Conservation (phyloP, 1,140 invertebrate species). For the Formica selysi region DNA sequence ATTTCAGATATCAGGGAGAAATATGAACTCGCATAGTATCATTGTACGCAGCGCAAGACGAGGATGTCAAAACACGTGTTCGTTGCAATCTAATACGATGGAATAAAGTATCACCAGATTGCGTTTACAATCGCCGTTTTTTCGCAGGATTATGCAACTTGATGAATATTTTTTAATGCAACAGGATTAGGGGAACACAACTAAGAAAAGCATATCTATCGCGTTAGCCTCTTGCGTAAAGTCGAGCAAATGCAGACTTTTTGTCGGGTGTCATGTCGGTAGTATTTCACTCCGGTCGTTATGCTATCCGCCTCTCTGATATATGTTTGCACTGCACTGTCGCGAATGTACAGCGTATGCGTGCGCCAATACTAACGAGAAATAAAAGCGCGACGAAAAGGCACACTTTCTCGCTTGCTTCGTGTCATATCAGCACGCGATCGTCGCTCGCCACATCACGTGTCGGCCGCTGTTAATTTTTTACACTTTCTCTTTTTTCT, state of each 20-base stretch:
- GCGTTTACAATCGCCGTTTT: not conserved
- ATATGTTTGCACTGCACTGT: slow-evolving; percentile 28
- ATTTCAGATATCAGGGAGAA: slow-evolving; percentile 63
- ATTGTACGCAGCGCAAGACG: not conserved
- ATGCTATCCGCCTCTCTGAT: slow-evolving; percentile 57
- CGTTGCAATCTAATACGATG: not conserved
- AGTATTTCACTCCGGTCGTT: slow-evolving; percentile 36
- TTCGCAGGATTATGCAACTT: not conserved
- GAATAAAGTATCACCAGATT: slow-evolving; percentile 18
- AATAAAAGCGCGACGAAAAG: slow-evolving; percentile 66
- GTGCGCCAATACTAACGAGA: slow-evolving; percentile 49
- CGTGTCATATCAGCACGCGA: slow-evolving; percentile 72
- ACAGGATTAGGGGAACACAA: not conserved
- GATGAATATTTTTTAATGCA: not conserved
- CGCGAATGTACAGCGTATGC: slow-evolving; percentile 47
- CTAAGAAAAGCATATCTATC: not conserved
- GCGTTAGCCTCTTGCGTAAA: slow-evolving; percentile 23
- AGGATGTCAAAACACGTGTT: slow-evolving; percentile 18
- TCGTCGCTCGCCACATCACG: slow-evolving; percentile 64
- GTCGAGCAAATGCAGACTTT: slow-evolving; percentile 31
- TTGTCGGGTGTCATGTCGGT: slow-evolving; percentile 5
- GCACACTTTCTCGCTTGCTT: slow-evolving; percentile 50
- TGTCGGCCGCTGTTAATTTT: slow-evolving; percentile 71
- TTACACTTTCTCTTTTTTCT: slow-evolving; percentile 66
- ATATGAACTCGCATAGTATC: slow-evolving; percentile 8